A percentile compares a stretch with the other conserved stretches of the same genome.
These are phyloP conservation scores for Alviniconcha marisindica DNA, from an alignment of 1,140 invertebrate species.

Conservation along the genomic window DNA sequence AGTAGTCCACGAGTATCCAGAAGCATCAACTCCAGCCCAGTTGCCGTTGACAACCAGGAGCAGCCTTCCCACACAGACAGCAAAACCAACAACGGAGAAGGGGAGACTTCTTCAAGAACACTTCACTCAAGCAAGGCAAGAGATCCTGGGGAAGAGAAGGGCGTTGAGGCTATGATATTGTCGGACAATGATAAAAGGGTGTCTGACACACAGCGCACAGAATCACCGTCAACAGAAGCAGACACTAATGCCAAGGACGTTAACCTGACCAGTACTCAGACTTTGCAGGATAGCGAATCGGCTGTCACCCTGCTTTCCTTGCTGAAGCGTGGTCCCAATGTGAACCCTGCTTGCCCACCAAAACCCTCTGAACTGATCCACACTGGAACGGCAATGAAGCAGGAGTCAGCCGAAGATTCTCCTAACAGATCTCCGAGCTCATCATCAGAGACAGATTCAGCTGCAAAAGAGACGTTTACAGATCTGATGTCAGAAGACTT, in stretches of 20 bases:
- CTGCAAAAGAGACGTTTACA: constrained; percentile 38
- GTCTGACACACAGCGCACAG: too few species aligned
- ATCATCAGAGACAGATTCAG: constrained; percentile 10
- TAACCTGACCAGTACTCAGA: neutral
- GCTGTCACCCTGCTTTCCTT: constrained; percentile 65
- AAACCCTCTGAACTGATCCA: neutral
- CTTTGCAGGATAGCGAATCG: constrained; percentile 52
- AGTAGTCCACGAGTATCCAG: constrained; percentile 57
- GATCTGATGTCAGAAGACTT: constrained; percentile 40
- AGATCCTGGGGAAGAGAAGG: neutral
- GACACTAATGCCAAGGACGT: neutral
- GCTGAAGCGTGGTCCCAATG: constrained; percentile 61
- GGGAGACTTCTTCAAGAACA: neutral
- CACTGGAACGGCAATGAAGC: neutral
- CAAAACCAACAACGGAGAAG: neutral
- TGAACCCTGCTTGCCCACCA: constrained; percentile 55
- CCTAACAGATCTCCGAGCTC: neutral
- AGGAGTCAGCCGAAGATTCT: neutral
- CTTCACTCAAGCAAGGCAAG: neutral
- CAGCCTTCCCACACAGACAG: neutral
- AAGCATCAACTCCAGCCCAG: neutral
- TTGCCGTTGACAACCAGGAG: neutral
- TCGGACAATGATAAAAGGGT: neutral
- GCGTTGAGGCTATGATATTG: neutral
- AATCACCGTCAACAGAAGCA: too few species aligned